Base-by-base conservation (phyloP, 1,140 invertebrate genomes). In the Hycleus cichorii region DNA sequence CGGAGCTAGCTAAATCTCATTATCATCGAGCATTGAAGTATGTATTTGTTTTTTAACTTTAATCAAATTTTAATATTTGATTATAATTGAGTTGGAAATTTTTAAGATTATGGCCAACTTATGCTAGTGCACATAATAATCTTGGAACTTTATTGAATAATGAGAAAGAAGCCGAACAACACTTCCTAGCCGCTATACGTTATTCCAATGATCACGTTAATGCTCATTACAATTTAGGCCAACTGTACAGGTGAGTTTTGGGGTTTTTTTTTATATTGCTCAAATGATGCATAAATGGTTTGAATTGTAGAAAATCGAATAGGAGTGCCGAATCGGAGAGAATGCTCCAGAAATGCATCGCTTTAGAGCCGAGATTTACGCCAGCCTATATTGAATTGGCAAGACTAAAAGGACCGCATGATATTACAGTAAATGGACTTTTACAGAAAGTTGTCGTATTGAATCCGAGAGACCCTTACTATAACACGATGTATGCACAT, bases 91-190 rank as follows among this genome's bases (percentile, higher is more conserved):
- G 25, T 53, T 46, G 4, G 7, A 32, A 32, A 32, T 60, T 54
- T 78, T 78, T 44, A 72, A 93, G 91, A 69, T 71, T 93, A 50
- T 93, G 90, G 87, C 89, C 90, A 24, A 81, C 82, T 12, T 91
- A 93, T 72, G 87, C 90, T 0, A 92, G 90, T 70, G 90, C 90
- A 0, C 88, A 91, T 72, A 94, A 93, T 71, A 95, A 95, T 76
- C 79, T 94, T 27, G 91, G 90, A 9, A 91, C 90, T 0, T 70
- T 93, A 54, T 79, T 93, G 47, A 74, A 77, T 9, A 82, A 85
- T 40, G 72, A 75, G 4, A 77, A 79, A 5, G 79, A 85, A 65
- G 88, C 90, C 3, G 88, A 91, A 69, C 70, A 78, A 47, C 88
- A 91, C 69, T 93, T 91, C 74, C 73, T 86, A 56, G 78, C 83